These are phyloP conservation scores for Schizotus pectinicornis DNA, from an alignment of 2,888 invertebrate genomes.

Conservation along the genomic window DNA sequence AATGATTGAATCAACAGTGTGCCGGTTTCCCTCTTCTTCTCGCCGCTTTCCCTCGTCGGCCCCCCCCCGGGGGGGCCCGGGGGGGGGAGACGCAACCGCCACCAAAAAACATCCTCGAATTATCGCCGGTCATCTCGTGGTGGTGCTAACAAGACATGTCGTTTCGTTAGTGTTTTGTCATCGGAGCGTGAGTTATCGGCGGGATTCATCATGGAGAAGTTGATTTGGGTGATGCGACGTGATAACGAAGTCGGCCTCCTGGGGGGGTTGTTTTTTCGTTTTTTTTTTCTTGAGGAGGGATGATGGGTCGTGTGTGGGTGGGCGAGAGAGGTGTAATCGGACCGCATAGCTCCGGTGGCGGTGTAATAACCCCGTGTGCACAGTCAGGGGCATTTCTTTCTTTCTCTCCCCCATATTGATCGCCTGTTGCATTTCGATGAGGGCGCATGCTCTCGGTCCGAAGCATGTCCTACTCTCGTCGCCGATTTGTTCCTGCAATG, in stretches of 20 bases:
- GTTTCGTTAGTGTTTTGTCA: conserved; percentile 12
- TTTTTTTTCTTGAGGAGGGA: background rate
- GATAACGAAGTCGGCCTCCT: conserved; percentile 18
- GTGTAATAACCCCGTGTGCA: conserved; percentile 19
- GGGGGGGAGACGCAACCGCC: background rate
- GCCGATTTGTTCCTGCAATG: conserved; percentile 38
- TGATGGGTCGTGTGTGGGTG: background rate
- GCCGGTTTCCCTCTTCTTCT: conserved; percentile 29
- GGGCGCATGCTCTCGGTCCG: conserved; percentile 40
- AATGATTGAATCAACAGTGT: conserved; percentile 61
- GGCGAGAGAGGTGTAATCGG: background rate
- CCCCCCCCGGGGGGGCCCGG: conserved; percentile 8
- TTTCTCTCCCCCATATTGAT: conserved; percentile 47
- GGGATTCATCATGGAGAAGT: background rate
- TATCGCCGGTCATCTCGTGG: conserved; percentile 13
- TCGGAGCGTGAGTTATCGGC: conserved; percentile 7
- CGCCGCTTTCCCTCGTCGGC: background rate
- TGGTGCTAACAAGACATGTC: conserved; percentile 12
- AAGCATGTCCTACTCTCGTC: conserved; percentile 50
- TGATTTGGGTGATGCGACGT: conserved; percentile 18
- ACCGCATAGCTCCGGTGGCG: background rate
- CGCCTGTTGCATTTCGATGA: conserved; percentile 51
- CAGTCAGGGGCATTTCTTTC: conserved; percentile 21
- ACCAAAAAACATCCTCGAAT: conserved; percentile 6
- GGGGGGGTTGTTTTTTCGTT: conserved; percentile 15